A percentile compares a stretch with the other conserved stretches of the same genome.
phyloP scores from a whole-genome alignment of 2,113 vertebrate genomes.

The Lutjanus erythropterus region DNA sequence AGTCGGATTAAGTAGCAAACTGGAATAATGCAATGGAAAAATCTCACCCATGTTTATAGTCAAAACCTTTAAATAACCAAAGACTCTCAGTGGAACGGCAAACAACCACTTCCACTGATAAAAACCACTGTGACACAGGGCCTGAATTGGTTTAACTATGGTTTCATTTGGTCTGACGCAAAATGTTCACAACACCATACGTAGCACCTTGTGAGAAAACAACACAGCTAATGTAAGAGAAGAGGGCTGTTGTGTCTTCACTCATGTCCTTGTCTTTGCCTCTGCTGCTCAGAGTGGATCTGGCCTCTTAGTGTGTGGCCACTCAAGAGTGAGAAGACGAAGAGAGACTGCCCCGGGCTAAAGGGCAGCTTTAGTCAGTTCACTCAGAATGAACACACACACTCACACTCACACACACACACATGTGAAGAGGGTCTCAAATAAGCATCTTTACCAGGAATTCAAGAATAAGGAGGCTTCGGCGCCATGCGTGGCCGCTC shows the following conservation, averaged over 20 bases:
- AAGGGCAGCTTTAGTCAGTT: conserved; percentile 81
- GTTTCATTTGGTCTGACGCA: neutral
- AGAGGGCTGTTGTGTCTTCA: conserved; percentile 33
- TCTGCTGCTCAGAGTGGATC: conserved; percentile 61
- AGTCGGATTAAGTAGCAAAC: neutral
- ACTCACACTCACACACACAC: conserved; percentile 50
- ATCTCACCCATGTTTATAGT: neutral
- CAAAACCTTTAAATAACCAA: neutral
- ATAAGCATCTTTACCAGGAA: conserved; percentile 80
- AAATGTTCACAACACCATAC: neutral
- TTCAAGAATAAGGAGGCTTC: conserved; percentile 70
- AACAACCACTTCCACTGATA: neutral
- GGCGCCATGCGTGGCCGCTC: conserved; percentile 71
- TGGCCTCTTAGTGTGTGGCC: conserved; percentile 80
- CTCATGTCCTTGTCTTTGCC: conserved; percentile 49
- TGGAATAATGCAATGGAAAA: neutral
- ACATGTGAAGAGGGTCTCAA: conserved; percentile 74
- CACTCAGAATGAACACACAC: conserved; percentile 63
- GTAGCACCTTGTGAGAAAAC: neutral
- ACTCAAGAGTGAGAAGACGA: conserved; percentile 81
- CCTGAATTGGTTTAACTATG: neutral
- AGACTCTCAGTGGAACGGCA: neutral
- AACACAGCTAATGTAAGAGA: neutral
- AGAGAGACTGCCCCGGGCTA: conserved; percentile 79
- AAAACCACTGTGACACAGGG: neutral